Base-by-base conservation (phyloP, 53 echinoderm and acorn worm species). In the Apostichopus leukothele region DNA sequence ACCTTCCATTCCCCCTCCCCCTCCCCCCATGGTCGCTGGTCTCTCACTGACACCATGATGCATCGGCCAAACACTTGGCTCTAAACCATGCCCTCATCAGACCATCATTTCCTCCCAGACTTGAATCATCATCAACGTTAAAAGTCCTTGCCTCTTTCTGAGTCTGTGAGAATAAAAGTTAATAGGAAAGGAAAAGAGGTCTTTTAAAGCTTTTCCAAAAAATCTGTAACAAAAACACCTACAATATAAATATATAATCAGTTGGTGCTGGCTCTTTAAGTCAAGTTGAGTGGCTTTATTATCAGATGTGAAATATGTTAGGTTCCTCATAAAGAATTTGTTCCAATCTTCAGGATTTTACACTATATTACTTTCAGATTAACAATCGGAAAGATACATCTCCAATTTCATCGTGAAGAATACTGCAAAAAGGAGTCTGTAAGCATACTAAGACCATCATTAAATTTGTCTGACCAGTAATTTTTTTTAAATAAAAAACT, bases 21-120 rank as follows among this genome's bases (percentile, higher is more conserved):
- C 10, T 63, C 63, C 16, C 4, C 63, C 16, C 63, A 63, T 13
- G 63, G 63, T 13, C 63, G 12, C 4, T 19, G 18, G n/a, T 68
- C 68, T 71, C 71, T 71, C 71, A 96, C 67, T 95, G 91, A 53
- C 97, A 97, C 93, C 93, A 97, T 55, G 91, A 91, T 12, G 76
- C 39, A 59, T 97, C 95, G 51, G 90, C 52, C 10, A 91, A 9
- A 76, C 97, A 97, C 53, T 92, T 97, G 60, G 83, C 89, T 80
- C 92, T 87, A 76, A 93, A 97, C 97, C 97, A 97, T 25, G 93
- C 93, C 25, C 91, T 67, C 76, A 93, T 86, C 51, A 97, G 80
- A 20, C 84, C 88, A 76, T 97, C 92, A 50, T 76, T 95, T 63
- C 63, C 0, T 5, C 16, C 16, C 63, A 97, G 76, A 1, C 76